Base-by-base conservation (phyloP, 2,888 invertebrate species). In the Diaprepes abbreviatus region DNA sequence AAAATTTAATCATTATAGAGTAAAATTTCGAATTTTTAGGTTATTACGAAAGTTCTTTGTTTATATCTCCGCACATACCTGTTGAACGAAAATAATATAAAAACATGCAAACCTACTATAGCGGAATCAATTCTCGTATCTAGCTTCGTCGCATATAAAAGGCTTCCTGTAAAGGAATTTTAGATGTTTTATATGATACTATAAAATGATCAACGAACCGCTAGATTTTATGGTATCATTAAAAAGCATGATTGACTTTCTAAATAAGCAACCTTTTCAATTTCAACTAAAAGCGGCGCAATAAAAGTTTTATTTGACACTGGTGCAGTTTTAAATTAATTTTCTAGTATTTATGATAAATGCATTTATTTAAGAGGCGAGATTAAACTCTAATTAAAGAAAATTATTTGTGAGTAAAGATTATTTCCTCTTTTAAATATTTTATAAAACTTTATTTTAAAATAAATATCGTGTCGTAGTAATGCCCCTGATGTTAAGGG, bases 241-340 rank as follows among this genome's bases (percentile, higher is more conserved):
- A 48, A 48, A 48, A 24, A 10, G 2, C 14, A 48, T 28, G 48
- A 48, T 48, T 48, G 28, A 48, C 48, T 48, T 48, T 48, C 48
- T 48, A 28, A 48, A 19, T 45, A 48, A 48, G 48, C 24, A 48
- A 28, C 14, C 28, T 48, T 48, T 48, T 48, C 48, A 48, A 48
- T 48, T 48, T 48, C 48, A 48, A 28, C 48, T 28, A 48, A 28
- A 48, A 4, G 28, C 48, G 12, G 14, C 7, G 12, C 14, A 28
- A 24, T 48, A 48, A 48, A 48, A 48, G 28, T 48, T 48, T 45
- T 48, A 48, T 48, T 48, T 24, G 48, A 48, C 48, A 48, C 28
- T 28, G 6, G 28, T n/a, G 28, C 28, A 48, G 3, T 48, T 48
- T 48, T 28, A 48, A 48, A 48, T 48, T 48, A 48, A 48, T 48